Evolutionary conservation across 2,113 vertebrate species (phyloP).

Genomic region (Paratilapia polleni): DNA sequence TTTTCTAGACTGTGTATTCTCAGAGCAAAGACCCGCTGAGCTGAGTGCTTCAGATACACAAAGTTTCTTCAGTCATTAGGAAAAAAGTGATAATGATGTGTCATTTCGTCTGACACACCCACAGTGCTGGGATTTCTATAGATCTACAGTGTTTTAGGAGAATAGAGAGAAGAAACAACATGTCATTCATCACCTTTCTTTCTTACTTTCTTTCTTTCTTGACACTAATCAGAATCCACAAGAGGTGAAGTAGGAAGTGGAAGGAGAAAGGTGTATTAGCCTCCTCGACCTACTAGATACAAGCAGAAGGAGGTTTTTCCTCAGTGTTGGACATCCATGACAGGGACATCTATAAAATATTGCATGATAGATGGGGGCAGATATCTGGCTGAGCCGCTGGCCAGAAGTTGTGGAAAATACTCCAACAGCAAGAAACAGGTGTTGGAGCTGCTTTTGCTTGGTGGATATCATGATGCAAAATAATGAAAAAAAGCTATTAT

Average conservation of each 20-base stretch:
- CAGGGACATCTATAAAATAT: conserved; percentile 5
- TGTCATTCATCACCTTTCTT: conserved; percentile 37
- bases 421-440: conserved; percentile 50
- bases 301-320: conserved; percentile 65
- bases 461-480: conserved; percentile 47
- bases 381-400: conserved; percentile 25
- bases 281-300: conserved; percentile 66
- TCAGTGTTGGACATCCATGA: conserved; percentile 57
- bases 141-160: neutral
- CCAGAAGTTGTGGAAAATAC: conserved; percentile 54
- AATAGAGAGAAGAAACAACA: conserved; percentile 6
- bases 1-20: neutral
- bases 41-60: conserved; percentile 39
- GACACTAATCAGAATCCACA: conserved; percentile 18
- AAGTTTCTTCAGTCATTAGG: neutral
- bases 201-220: conserved; percentile 4
- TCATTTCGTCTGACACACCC: conserved; percentile 33
- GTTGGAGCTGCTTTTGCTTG: conserved; percentile 52
- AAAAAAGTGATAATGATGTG: neutral
- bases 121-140: conserved; percentile 21
- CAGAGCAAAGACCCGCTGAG: neutral
- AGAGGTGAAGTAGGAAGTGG: conserved; percentile 49
- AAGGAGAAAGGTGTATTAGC: conserved; percentile 29
- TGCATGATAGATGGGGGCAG: conserved; percentile 25
- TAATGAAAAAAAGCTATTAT: conserved; percentile 52